phyloP scores from a whole-genome alignment of 2,888 invertebrate genomes.

The Adela reaumurella region DNA sequence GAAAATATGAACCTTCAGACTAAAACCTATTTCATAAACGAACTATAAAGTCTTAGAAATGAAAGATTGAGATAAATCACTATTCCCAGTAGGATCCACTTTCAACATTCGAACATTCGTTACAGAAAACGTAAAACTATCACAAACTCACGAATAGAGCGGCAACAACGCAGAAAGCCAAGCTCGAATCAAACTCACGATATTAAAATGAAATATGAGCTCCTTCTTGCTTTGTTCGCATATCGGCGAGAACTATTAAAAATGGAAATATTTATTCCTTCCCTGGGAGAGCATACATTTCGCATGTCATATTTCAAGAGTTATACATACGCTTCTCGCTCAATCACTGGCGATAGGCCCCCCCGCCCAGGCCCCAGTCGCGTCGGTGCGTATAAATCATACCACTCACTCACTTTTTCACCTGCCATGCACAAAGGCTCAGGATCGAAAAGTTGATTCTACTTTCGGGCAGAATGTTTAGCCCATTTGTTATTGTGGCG shows the following conservation, averaged over 20 bases:
- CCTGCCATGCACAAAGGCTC: conserved; percentile 56
- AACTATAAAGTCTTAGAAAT: too few relatives aligned
- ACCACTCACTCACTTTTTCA: conserved; percentile 53
- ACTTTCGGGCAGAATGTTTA: conserved; percentile 54
- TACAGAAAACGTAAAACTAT: too few relatives aligned
- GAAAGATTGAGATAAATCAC: too few relatives aligned
- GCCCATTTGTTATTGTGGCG: conserved; percentile 45
- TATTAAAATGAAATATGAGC: neutral
- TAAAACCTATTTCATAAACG: too few relatives aligned
- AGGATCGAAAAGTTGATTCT: conserved; percentile 54
- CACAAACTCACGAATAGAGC: too few relatives aligned
- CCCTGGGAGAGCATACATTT: conserved; percentile 25
- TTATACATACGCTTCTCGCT: conserved; percentile 51
- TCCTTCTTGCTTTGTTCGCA: neutral
- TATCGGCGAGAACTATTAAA: neutral
- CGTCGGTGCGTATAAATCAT: conserved; percentile 53
- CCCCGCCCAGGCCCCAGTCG: conserved; percentile 34
- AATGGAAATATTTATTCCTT: neutral
- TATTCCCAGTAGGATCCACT: too few relatives aligned
- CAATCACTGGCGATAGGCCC: conserved; percentile 52
- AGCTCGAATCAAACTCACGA: neutral
- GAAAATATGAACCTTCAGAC: too few relatives aligned
- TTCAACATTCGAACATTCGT: too few relatives aligned
- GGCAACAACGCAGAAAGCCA: too few relatives aligned
- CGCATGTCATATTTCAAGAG: conserved; percentile 47